A percentile compares a stretch with the other conserved stretches of the same genome.
These are phyloP conservation scores for Danio albolineatus DNA, from an alignment of 2,797 vertebrate genomes.

Conservation along the genomic window DNA sequence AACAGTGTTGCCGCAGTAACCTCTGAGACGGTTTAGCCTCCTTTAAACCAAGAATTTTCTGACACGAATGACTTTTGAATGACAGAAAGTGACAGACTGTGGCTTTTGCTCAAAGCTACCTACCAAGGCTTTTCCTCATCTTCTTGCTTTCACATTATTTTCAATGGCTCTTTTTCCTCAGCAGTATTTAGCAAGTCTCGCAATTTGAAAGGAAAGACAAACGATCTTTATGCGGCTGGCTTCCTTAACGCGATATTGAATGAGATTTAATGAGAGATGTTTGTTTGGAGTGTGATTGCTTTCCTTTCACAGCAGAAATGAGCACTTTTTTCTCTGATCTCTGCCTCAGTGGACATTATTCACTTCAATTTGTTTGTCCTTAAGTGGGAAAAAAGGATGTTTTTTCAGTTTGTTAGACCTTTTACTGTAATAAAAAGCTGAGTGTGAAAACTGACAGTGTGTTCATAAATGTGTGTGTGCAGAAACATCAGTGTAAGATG, in stretches of 20 bases:
- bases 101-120: constrained; percentile 5
- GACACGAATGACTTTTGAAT: neutral
- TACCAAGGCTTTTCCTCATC: neutral
- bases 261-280: constrained; percentile 12
- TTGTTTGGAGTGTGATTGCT: constrained; percentile 18
- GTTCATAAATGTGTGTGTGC: neutral
- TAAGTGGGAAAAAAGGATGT: neutral
- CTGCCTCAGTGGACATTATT: constrained; percentile 7
- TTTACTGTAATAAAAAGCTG: constrained; percentile 41
- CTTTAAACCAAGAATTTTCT: neutral
- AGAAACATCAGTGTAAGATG: neutral
- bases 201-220: neutral
- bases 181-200: constrained; percentile 48
- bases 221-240: neutral
- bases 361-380: neutral
- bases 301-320: constrained; percentile 22
- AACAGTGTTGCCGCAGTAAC: constrained; percentile 43
- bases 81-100: neutral
- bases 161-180: neutral
- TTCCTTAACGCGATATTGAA: constrained; percentile 10
- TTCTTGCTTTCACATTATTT: neutral
- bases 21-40: constrained; percentile 25
- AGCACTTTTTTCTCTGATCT: constrained; percentile 26
- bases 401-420: neutral
- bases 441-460: constrained; percentile 5